Base-by-base conservation (phyloP, 2,113 vertebrate species). In the Malurus melanocephalus region DNA sequence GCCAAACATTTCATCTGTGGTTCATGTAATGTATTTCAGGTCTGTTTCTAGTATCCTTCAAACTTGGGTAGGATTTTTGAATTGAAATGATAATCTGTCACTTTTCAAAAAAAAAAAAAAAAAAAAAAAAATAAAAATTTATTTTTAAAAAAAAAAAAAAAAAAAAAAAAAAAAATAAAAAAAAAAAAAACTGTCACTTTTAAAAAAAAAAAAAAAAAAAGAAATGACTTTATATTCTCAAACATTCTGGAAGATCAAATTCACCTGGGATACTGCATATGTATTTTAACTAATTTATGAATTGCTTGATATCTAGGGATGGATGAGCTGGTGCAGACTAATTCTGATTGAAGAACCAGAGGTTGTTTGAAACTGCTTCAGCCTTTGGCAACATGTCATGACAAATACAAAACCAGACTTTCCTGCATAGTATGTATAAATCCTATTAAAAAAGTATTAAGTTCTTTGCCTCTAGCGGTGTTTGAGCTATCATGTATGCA, bases 331-430 rank as follows among this genome's bases (percentile, higher is more conserved):
- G 48, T 73, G 43, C 24, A 81, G n/a, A 21, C 21, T 45, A 62
- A 53, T 79, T 94, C 67, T 90, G 32, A 77, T 55, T 90, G 55
- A 48, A 77, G 40, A 88, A 72, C 26, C 78, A 82, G 74, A 88
- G 28, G 12, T 59, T 6, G 7, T 89, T 94, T 91, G 88, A 71
- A 65, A 38, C 52, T 76, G 17, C 35, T 90, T 92, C 59, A 90
- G 92, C 92, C 45, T 95, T 95, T 80, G 89, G 46, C 43, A 92
- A 13, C 7, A 0, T 90, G 85, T 94, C 64, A 91, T 95, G 88
- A 90, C n/a, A 92, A 93, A 66, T 69, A 45, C 17, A 23, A 61
- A 92, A 40, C 7, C 42, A 59, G 56, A 83, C 45, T 83, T 93
- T 86, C 73, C 40, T 93, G 62, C 60, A 92, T 88, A 86, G 57